Base-by-base conservation (phyloP, 2,797 vertebrate genomes). In the Manis crassicaudata region DNA sequence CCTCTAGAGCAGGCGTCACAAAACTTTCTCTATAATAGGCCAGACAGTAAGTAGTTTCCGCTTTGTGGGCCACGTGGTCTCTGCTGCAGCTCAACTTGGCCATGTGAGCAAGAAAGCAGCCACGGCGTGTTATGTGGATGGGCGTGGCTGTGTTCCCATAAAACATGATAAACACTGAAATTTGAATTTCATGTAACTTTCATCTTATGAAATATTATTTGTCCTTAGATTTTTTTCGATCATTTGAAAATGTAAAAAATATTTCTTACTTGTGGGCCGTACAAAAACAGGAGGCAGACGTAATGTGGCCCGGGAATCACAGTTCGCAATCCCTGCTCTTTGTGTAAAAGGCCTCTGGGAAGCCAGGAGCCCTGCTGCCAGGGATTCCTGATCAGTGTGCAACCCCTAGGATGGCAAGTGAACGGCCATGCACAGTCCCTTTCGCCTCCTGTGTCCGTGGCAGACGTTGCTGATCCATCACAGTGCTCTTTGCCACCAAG, bases 101-200 rank as follows among this genome's bases (percentile, higher is more conserved):
- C 27, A 7, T 1, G 1, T 25, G 7, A 3, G 37, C 4, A 12
- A 5, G 8, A 29, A 35, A 29, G 23, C 14, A 18, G 79, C 52
- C 18, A 18, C 2, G 37, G 46, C 46, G 46, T 46, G 21, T 2
- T 5, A 4, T 0, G 21, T 3, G 29, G n/a, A 25, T 7, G 12
- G 72, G 29, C 8, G 7, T 60, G 35, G 43, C 46, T 20, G 1
- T 43, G 54, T 54, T 35, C 70, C 18, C 5, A 18, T 54, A 21
- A 76, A 52, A 23, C 1, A 7, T 29, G 2, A 68, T 6, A 12
- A 37, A 72, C 21, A 10, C 32, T 18, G 46, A 35, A 29, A 37
- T 43, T 9, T 68, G 43, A 58, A 37, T 58, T 56, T 60, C 56
- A 58, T 10, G n/a, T 50, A 43, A 58, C 2, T 6, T 3, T 50